Evolutionary conservation across 2,888 invertebrate genomes (phyloP), one percentile per base, ranked within the genome.

Genomic region (Euclidia mi): DNA sequence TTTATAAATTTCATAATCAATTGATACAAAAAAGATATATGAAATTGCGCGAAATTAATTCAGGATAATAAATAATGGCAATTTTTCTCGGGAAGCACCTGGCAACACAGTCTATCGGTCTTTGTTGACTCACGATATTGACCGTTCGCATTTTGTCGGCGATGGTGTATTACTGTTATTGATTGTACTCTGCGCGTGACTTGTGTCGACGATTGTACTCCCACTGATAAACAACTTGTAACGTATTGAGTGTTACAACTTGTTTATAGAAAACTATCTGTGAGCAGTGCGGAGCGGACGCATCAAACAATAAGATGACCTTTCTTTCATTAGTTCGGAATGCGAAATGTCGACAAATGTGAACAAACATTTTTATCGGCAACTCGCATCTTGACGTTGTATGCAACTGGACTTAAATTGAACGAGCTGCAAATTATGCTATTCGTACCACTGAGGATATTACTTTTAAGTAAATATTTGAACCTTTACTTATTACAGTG

Each of bases 81-180:
- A 46, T 55, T 70, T 65, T 73, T 52, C 44, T 59, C 31, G 2
- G 11, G 18, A 25, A 20, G 43, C 43, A 63, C 67, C 75, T 85
- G 84, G 87, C 82, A 90, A 89, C 88, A 83, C 78, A 70, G 72
- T 60, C 71, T 68, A 61, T 67, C 55, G 63, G 75, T 76, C 75
- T 78, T 80, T 93, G 94, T 94, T 92, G 90, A 91, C 92, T 89
- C 89, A 90, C 87, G 88, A 89, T 94, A 92, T 94, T 93, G 92
- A 89, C 90, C 84, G 90, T 87, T 84, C 84, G 83, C 83, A 87
- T 89, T 91, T 92, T 87, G 90, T 88, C 79, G 85, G 81, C 88
- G 88, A 90, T 92, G 89, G 91, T 92, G 84, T 91, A 90, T 92
- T 92, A 91, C 92, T 92, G 89, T 91, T 92, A 92, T 92, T 90